Base-by-base conservation (phyloP, 2,113 vertebrate genomes). In the Holacanthus passer region DNA sequence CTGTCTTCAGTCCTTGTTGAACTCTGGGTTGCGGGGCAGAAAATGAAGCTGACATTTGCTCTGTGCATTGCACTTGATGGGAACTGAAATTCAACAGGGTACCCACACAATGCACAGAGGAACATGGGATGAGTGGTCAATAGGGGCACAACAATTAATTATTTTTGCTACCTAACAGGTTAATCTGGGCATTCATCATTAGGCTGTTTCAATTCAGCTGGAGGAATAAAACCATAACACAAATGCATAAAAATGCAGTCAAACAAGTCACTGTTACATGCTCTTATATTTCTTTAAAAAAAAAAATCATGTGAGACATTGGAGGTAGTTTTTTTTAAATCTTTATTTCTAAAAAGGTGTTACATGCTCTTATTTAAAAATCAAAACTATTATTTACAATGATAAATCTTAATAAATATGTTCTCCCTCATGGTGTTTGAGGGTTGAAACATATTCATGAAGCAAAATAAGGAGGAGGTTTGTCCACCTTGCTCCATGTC, bases 301-400 rank as follows among this genome's bases (percentile, higher is more conserved):
- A n/a, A n/a, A n/a, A n/a, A n/a, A n/a, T n/a, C n/a, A n/a, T n/a
- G n/a, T n/a, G n/a, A n/a, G n/a, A n/a, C n/a, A n/a, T 16, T 48
- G 55, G 63, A 85, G 43, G 68, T 73, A 86, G 64, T 82, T 65
- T 89, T 81, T 85, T 82, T 45, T n/a, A n/a, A n/a, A 83, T 55
- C 11, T 94, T 94, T 92, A 92, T 93, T 94, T 83, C 86, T 91
- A 89, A 85, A 92, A 94, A 93, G 86, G 73, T 84, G 59, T 88
- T 90, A 88, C 92, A 92, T 93, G 89, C 83, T 88, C 89, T 89
- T 70, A 83, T 88, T 91, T 86, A 90, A 87, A 91, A 91, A 92
- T 93, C 87, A 90, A 93, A 91, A 89, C 82, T 92, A 91, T 86
- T 93, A 94, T 92, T 89, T 93, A 93, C 93, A 94, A 86, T 84